Conservation (phyloP, 2,888 invertebrate species). For the Leptopilina drosophilae region DNA sequence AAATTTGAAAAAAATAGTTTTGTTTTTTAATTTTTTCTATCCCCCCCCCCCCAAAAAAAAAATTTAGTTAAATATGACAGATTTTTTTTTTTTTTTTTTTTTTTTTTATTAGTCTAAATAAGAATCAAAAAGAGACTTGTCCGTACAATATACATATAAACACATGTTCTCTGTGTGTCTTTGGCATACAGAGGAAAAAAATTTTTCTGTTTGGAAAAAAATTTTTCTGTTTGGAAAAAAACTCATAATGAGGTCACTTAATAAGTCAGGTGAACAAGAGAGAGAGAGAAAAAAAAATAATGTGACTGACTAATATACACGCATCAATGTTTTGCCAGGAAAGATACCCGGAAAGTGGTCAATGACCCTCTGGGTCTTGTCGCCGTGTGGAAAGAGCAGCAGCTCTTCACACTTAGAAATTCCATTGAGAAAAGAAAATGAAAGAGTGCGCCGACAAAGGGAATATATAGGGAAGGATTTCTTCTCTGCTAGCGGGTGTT, state of each 20-base stretch:
- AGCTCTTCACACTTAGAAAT: conserved; percentile 39
- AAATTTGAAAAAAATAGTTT: too few relatives aligned
- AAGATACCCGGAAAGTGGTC: conserved; percentile 23
- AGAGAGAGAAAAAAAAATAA: too few relatives aligned
- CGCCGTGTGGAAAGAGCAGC: conserved; percentile 34
- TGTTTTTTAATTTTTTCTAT: too few relatives aligned
- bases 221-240: neutral
- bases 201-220: neutral
- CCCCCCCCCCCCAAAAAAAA: too few relatives aligned
- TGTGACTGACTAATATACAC: neutral
- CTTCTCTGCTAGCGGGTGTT: conserved; percentile 36
- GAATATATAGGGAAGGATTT: conserved; percentile 16
- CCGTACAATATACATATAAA: neutral
- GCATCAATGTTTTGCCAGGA: conserved; percentile 7
- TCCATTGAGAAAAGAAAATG: conserved; percentile 38
- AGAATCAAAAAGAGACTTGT: too few relatives aligned
- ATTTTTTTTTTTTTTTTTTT: too few relatives aligned
- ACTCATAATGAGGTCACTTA: conserved; percentile 1
- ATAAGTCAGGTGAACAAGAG: neutral
- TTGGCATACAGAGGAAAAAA: neutral
- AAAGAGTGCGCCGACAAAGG: conserved; percentile 35
- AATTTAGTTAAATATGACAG: too few relatives aligned
- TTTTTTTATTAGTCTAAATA: too few relatives aligned
- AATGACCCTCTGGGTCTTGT: conserved; percentile 4
- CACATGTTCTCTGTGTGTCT: neutral